These are phyloP conservation scores for Palythoa grandiflora DNA, from an alignment of 92 coral and sea anemone genomes.

Conservation along the genomic window DNA sequence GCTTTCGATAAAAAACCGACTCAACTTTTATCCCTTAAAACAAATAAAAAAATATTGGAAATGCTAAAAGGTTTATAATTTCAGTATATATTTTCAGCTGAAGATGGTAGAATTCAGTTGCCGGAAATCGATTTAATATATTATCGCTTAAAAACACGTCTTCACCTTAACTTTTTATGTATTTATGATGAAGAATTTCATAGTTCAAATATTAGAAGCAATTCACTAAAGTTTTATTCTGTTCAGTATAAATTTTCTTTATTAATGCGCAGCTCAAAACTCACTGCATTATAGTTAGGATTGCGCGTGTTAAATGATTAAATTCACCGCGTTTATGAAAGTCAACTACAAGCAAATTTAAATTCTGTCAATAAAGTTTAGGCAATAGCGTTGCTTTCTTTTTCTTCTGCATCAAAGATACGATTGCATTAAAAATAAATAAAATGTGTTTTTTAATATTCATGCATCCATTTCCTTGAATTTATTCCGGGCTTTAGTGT, in stretches of 20 bases:
- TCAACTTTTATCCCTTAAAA: no score
- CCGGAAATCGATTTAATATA: no score
- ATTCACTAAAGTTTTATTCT: background rate
- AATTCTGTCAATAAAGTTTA: no score
- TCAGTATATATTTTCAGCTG: no score
- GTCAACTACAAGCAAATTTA: no score
- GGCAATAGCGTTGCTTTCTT: no score
- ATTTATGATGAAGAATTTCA: background rate
- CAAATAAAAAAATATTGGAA: no score
- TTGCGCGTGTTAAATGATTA: background rate
- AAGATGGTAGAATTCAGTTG: no score
- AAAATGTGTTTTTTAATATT: background rate
- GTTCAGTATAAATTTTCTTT: background rate
- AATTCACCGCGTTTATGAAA: background rate
- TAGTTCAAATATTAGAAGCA: background rate
- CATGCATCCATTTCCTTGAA: background rate
- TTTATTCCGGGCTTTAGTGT: background rate
- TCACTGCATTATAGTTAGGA: background rate
- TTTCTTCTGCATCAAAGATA: no score
- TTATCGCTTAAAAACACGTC: no score
- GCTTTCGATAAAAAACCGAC: no score
- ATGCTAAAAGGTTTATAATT: no score
- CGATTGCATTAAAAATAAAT: background rate
- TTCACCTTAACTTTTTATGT: background rate
- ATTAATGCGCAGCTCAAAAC: background rate